phyloP scores from a whole-genome alignment of 2,797 vertebrate genomes.

The Xiphophorus birchmanni region DNA sequence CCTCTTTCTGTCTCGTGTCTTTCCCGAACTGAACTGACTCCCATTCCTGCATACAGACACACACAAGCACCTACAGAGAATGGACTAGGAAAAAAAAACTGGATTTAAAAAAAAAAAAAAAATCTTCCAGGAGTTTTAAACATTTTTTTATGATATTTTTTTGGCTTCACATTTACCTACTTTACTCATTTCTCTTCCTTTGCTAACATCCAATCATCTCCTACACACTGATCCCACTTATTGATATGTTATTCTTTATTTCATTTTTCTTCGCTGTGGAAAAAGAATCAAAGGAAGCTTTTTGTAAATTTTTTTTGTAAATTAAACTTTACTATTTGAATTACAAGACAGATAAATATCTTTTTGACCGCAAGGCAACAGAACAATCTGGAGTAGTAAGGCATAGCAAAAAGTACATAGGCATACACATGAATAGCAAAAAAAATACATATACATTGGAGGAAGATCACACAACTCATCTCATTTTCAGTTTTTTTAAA shows the following conservation, averaged over 20 bases:
- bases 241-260: constrained; percentile 54
- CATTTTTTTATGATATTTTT: neutral
- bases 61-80: constrained; percentile 73
- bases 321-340: constrained; percentile 28
- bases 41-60: constrained; percentile 64
- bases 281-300: constrained; percentile 25
- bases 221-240: constrained; percentile 42
- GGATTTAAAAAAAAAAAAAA: constrained; percentile 18
- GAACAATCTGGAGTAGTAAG: constrained; percentile 44
- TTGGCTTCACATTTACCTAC: constrained; percentile 34
- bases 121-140: constrained; percentile 39
- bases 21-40: constrained; percentile 56
- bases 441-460: constrained; percentile 4
- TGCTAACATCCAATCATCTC: constrained; percentile 16
- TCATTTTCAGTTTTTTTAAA: constrained; percentile 55
- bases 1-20: constrained; percentile 39
- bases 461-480: constrained; percentile 65
- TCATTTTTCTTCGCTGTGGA: constrained; percentile 21
- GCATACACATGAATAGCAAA: constrained; percentile 62
- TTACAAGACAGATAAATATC: constrained; percentile 27
- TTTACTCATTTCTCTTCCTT: constrained; percentile 26
- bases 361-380: constrained; percentile 43
- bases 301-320: constrained; percentile 42
- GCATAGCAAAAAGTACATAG: constrained; percentile 43
- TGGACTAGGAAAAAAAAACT: constrained; percentile 59